These are phyloP conservation scores for Trissoscelio sp. DNA, from an alignment of 2,888 invertebrate species.

Conservation along the genomic window DNA sequence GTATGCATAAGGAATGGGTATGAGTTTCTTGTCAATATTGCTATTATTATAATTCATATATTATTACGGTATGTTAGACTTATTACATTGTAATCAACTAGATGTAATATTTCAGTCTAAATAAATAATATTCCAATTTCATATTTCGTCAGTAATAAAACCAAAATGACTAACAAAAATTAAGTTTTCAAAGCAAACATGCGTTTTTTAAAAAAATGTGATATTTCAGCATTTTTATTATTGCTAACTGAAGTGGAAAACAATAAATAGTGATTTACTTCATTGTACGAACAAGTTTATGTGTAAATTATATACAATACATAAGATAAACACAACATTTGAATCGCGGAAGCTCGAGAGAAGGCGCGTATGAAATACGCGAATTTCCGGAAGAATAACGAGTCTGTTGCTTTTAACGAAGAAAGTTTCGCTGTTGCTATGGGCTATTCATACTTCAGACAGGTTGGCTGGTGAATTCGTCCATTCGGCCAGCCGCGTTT, in stretches of 20 bases:
- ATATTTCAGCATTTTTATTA: no score
- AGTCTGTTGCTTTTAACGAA: slow-evolving; percentile 55
- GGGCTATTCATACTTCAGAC: slow-evolving; percentile 59
- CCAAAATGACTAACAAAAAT: no score
- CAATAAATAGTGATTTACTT: neutral
- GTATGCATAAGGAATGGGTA: slow-evolving; percentile 3
- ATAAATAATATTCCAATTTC: neutral
- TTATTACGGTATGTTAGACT: neutral
- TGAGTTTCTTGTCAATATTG: slow-evolving; percentile 16
- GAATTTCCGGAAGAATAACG: slow-evolving; percentile 56
- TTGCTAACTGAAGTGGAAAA: no score
- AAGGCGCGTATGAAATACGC: slow-evolving; percentile 29
- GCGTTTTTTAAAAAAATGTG: no score
- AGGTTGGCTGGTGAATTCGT: slow-evolving; percentile 38
- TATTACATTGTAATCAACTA: slow-evolving; percentile 5
- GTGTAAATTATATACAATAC: slow-evolving; percentile 14
- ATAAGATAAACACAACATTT: slow-evolving; percentile 44
- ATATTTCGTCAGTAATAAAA: no score
- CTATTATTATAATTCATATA: neutral
- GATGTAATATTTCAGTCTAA: neutral
- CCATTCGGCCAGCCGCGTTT: slow-evolving; percentile 33
- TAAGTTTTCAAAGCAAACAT: no score
- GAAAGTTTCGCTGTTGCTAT: slow-evolving; percentile 49
- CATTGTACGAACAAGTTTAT: slow-evolving; percentile 10
- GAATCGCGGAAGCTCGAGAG: slow-evolving; percentile 36